phyloP scores from a whole-genome alignment of 2,797 vertebrate genomes.

The Lutjanus argentimaculatus region DNA sequence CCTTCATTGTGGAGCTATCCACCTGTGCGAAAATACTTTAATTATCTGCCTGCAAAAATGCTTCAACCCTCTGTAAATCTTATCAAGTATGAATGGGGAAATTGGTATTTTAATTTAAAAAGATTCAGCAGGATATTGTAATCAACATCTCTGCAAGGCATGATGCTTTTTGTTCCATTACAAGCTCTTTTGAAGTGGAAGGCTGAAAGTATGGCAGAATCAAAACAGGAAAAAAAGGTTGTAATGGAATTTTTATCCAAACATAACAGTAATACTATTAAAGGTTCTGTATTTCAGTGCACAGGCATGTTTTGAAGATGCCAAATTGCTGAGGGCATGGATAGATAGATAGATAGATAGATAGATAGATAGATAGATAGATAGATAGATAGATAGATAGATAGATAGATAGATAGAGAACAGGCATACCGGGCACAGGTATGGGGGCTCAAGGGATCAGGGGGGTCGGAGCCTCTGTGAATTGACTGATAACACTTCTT shows the following conservation, averaged over 20 bases:
- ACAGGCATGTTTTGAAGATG: constrained; percentile 6
- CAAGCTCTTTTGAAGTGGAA: constrained; percentile 33
- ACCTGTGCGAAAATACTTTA: constrained; percentile 47
- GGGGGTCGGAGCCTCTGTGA: not conserved
- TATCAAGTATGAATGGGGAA: constrained; percentile 41
- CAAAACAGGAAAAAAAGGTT: constrained; percentile 21
- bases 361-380: too few species aligned
- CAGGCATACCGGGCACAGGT: not conserved
- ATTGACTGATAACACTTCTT: not conserved
- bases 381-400: too few species aligned
- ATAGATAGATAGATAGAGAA: not conserved
- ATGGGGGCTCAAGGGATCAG: not conserved
- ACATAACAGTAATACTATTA: constrained; percentile 17
- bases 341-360: not conserved
- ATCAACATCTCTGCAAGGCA: constrained; percentile 51
- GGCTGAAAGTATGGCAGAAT: constrained; percentile 11
- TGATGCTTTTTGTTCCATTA: constrained; percentile 38
- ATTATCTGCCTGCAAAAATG: constrained; percentile 30
- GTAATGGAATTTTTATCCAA: constrained; percentile 20
- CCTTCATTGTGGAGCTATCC: constrained; percentile 18
- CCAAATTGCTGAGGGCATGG: not conserved
- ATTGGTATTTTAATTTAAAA: constrained; percentile 58
- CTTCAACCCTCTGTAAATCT: constrained; percentile 19
- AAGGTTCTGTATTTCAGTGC: constrained; percentile 4
- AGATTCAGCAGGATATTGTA: constrained; percentile 39